Evolutionary conservation across 2,888 invertebrate genomes (phyloP).

Genomic region (Pheosia tremula): DNA sequence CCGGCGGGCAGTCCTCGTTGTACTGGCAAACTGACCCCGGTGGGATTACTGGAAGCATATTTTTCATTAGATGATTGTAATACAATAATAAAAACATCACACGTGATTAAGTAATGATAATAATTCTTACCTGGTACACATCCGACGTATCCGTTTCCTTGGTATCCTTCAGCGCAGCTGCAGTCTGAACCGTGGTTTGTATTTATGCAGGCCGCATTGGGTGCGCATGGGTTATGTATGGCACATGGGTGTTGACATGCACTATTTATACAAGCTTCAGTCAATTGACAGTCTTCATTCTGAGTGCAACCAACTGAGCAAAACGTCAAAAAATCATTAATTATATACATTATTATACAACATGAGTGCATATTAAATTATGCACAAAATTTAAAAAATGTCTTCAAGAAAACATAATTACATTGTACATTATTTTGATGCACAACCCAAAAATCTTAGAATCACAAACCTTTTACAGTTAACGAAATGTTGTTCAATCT

Average conservation of each 20-base stretch:
- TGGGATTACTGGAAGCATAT: slow-evolving; percentile 60
- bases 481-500: too few species aligned
- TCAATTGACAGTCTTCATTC: slow-evolving; percentile 93
- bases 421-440: too few species aligned
- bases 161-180: slow-evolving; percentile 93
- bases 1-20: slow-evolving; percentile 95
- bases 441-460: too few species aligned
- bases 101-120: not conserved
- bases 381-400: slow-evolving; percentile 2
- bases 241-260: slow-evolving; percentile 95
- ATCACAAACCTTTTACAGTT: too few species aligned
- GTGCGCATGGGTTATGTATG: slow-evolving; percentile 92
- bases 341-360: too few species aligned
- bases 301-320: slow-evolving; percentile 92
- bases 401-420: too few species aligned
- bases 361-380: slow-evolving; percentile 19
- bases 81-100: too few species aligned
- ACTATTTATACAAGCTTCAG: slow-evolving; percentile 93
- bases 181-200: slow-evolving; percentile 95
- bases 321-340: slow-evolving; percentile 60
- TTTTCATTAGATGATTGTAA: slow-evolving; percentile 8
- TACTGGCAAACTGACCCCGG: slow-evolving; percentile 89
- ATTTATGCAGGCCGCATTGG: slow-evolving; percentile 94
- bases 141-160: slow-evolving; percentile 93
- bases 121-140: slow-evolving; percentile 89